phyloP scores from a whole-genome alignment of 2,113 vertebrate species.

The Xyliphius kryptos region DNA sequence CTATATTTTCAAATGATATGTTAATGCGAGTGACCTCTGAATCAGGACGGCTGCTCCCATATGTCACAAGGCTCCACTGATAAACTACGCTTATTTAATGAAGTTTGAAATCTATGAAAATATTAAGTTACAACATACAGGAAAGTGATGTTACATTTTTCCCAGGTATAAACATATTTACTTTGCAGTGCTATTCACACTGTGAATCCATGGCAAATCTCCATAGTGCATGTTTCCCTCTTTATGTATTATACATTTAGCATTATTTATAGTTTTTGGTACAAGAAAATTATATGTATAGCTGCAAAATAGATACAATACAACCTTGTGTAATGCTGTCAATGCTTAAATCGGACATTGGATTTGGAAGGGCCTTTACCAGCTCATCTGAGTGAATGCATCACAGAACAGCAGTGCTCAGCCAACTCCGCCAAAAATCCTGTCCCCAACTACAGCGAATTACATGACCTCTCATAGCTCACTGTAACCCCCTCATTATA shows the following conservation, averaged over 20 bases:
- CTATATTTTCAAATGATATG: conserved; percentile 68
- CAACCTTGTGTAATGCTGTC: conserved; percentile 54
- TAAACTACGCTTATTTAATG: conserved; percentile 46
- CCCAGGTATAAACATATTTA: no score
- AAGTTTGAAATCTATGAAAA: no score
- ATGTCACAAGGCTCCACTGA: conserved; percentile 43
- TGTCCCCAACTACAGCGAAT: conserved; percentile 68
- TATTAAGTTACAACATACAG: no score
- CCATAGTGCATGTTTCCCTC: conserved; percentile 3
- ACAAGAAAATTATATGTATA: conserved; percentile 29
- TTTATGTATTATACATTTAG: conserved; percentile 38
- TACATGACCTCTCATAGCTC: conserved; percentile 73
- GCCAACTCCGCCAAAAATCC: conserved; percentile 71
- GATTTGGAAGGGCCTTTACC: conserved; percentile 67
- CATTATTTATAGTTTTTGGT: conserved; percentile 30
- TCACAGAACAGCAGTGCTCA: conserved; percentile 69
- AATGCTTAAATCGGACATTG: conserved; percentile 55
- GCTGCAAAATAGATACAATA: conserved; percentile 32
- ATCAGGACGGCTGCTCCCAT: conserved; percentile 55
- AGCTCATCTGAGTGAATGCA: conserved; percentile 71
- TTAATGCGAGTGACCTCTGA: conserved; percentile 65
- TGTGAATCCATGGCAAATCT: conserved; percentile 13
- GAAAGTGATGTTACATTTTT: no score
- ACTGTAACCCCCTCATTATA: conserved; percentile 76
- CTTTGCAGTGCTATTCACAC: not conserved